phyloP scores from a whole-genome alignment of 1,140 invertebrate species.

The Asbolus verrucosus region DNA sequence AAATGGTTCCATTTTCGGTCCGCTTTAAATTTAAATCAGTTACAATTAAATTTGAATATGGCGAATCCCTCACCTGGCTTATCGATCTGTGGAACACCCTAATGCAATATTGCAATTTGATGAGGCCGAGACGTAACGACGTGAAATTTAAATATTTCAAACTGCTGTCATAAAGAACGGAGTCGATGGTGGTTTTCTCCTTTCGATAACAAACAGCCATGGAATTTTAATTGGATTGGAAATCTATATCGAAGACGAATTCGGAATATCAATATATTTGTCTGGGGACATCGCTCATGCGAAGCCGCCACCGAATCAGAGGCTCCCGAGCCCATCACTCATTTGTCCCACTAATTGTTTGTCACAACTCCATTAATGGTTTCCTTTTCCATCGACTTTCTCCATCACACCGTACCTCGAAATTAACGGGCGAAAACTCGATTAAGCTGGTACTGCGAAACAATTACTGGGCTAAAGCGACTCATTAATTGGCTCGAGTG shows the following conservation, averaged over 20 bases:
- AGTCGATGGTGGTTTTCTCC: constrained; percentile 42
- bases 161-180: constrained; percentile 41
- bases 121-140: constrained; percentile 37
- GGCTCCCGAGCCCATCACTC: constrained; percentile 18
- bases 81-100: constrained; percentile 11
- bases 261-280: constrained; percentile 39
- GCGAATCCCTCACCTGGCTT: constrained; percentile 33
- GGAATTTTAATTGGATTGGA: constrained; percentile 46
- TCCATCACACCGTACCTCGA: neutral
- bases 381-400: neutral
- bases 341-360: constrained; percentile 36
- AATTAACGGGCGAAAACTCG: neutral
- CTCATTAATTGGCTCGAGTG: constrained; percentile 6
- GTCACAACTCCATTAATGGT: constrained; percentile 28
- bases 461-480: constrained; percentile 8
- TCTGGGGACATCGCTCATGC: constrained; percentile 8
- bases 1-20: constrained; percentile 1
- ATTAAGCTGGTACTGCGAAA: constrained; percentile 10
- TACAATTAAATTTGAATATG: constrained; percentile 36
- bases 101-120: constrained; percentile 38
- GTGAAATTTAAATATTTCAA: constrained; percentile 45
- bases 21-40: constrained; percentile 36
- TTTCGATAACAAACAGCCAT: constrained; percentile 43
- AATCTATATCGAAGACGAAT: constrained; percentile 41
- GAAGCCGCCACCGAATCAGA: constrained; percentile 16